These are phyloP conservation scores for Brachyptera risi DNA, from an alignment of 2,888 invertebrate genomes.

Conservation along the genomic window DNA sequence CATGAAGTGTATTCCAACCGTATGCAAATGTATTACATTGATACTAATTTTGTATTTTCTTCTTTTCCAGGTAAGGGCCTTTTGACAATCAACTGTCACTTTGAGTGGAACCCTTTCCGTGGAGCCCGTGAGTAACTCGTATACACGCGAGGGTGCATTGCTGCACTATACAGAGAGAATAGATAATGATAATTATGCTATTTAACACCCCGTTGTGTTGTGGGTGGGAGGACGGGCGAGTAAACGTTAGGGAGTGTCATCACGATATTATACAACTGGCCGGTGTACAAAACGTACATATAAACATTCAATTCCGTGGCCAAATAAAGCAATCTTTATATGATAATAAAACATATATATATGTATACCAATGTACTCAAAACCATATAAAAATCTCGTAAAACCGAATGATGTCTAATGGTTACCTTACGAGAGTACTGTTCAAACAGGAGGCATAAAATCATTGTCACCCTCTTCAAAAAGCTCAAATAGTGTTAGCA, in stretches of 20 bases:
- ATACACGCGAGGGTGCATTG: not conserved
- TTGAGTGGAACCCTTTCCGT: no score
- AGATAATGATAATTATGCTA: conserved; percentile 9
- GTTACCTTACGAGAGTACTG: not conserved
- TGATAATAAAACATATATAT: not conserved
- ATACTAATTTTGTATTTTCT: no score
- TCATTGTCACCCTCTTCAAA: no score
- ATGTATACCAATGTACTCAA: not conserved
- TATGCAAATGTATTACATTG: no score
- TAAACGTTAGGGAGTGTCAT: not conserved
- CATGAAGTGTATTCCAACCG: no score
- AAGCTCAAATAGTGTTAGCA: no score
- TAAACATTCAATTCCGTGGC: not conserved
- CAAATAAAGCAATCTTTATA: not conserved
- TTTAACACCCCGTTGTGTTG: not conserved
- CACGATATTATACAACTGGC: no score
- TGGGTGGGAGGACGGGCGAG: not conserved
- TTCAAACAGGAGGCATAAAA: no score
- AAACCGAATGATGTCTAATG: not conserved
- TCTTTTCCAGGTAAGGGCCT: no score
- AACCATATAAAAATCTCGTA: not conserved
- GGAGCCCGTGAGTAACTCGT: not conserved
- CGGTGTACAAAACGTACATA: not conserved
- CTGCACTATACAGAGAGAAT: no score
- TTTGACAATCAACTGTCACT: no score